Conservation (phyloP, 1,140 invertebrate genomes). For the Brachionus calyciflorus region DNA sequence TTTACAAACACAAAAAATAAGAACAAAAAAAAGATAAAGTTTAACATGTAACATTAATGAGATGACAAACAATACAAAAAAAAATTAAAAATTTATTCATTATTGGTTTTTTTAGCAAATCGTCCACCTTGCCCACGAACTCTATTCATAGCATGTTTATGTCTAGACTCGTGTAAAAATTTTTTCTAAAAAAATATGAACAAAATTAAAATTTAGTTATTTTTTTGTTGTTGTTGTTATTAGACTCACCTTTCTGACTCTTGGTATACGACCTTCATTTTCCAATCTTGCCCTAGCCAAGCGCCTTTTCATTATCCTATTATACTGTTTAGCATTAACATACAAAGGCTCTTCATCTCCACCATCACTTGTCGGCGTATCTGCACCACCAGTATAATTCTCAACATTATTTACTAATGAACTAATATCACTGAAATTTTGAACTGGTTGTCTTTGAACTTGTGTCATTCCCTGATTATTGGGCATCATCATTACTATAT, state of each 20-base stretch:
- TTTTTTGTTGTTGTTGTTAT: no score
- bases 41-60: no score
- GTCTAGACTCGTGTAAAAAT: conserved; percentile 97
- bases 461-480: neutral
- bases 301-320: conserved; percentile 59
- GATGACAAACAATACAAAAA: neutral
- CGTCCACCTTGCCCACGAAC: conserved; percentile 91
- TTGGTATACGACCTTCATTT: conserved; percentile 80
- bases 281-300: conserved; percentile 59
- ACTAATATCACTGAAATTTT: conserved; percentile 13
- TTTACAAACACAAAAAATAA: no score
- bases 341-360: conserved; percentile 72
- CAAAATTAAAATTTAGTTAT: no score
- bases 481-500: conserved; percentile 18
- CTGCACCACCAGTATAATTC: neutral
- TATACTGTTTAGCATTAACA: conserved; percentile 91
- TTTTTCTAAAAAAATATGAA: no score
- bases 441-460: neutral
- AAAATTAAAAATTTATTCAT: neutral
- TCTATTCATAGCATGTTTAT: conserved; percentile 95
- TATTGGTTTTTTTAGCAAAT: conserved; percentile 64
- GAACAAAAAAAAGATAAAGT: no score
- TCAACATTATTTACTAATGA: conserved; percentile 17
- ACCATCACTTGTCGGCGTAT: neutral
- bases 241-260: no score